A percentile compares a stretch with the other conserved stretches of the same genome.
Evolutionary conservation across 2,797 vertebrate genomes (phyloP).

Genomic region (Psittacula derbiana): DNA sequence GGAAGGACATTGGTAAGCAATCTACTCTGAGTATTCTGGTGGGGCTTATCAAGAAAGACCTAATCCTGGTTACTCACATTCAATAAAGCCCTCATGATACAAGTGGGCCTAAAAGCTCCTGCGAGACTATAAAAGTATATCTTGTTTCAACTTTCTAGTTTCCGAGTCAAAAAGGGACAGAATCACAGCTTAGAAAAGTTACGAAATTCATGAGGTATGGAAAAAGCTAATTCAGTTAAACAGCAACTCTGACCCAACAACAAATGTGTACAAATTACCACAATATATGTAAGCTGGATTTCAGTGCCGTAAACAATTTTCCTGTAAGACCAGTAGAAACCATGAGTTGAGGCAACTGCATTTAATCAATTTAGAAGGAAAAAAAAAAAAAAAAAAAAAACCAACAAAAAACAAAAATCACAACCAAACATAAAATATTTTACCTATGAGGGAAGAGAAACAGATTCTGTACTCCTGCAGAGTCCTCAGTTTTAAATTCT

Average conservation of each 20-base stretch:
- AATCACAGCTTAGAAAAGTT: background rate
- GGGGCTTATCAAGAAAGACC: background rate
- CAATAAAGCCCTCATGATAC: background rate
- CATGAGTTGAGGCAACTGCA: background rate
- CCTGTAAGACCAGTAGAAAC: background rate
- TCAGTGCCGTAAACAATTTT: background rate
- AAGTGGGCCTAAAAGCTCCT: background rate
- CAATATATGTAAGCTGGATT: background rate
- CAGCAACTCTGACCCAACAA: background rate
- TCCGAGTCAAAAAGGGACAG: background rate
- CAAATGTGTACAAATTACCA: background rate
- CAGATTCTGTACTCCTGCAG: background rate
- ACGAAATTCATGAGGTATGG: background rate
- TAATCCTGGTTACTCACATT: background rate
- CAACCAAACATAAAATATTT: background rate
- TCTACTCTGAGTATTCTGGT: background rate
- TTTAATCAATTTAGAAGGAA: background rate
- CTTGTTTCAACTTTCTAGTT: background rate
- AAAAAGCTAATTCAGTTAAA: background rate
- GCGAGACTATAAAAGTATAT: background rate
- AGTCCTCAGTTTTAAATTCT: background rate
- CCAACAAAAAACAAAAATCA: background rate
- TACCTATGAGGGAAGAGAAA: background rate
- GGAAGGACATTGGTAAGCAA: background rate
- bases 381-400: background rate